These are phyloP conservation scores for Delia radicum DNA, from an alignment of 1,140 invertebrate genomes.

Conservation along the genomic window DNA sequence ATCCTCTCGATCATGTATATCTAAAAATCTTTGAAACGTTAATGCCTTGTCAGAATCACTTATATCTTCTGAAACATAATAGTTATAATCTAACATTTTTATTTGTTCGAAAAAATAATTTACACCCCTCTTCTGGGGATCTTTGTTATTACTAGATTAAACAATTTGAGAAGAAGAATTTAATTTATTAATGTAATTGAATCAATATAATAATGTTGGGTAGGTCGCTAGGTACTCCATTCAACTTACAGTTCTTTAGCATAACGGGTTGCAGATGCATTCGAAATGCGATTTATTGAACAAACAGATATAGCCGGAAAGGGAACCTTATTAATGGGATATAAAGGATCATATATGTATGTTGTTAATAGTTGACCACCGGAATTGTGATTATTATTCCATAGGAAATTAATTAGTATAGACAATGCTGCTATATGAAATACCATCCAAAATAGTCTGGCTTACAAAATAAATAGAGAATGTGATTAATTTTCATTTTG, in stretches of 20 bases:
- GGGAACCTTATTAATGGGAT: constrained; percentile 59
- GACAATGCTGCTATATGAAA: constrained; percentile 57
- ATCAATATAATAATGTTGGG: neutral
- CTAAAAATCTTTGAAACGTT: constrained; percentile 43
- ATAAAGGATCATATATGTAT: constrained; percentile 60
- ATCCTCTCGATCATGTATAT: constrained; percentile 35
- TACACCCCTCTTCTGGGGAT: constrained; percentile 34
- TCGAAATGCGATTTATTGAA: constrained; percentile 62
- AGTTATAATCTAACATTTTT: constrained; percentile 34
- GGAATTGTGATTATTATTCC: constrained; percentile 57
- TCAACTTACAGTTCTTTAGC: constrained; percentile 58
- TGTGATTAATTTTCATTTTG: constrained; percentile 6
- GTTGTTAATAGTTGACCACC: constrained; percentile 57
- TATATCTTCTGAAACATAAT: constrained; percentile 30
- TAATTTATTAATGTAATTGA: neutral
- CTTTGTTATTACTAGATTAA: constrained; percentile 30
- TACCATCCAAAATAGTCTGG: constrained; percentile 59
- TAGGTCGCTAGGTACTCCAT: no score
- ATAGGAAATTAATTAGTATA: constrained; percentile 58
- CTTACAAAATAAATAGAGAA: neutral
- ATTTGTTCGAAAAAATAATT: constrained; percentile 39
- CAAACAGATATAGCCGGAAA: constrained; percentile 64
- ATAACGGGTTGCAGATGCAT: constrained; percentile 54
- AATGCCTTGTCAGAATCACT: constrained; percentile 38
- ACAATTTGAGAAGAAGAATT: neutral